Evolutionary conservation across 2,888 invertebrate genomes (phyloP).

Genomic region (Digitonthophagus gazella): DNA sequence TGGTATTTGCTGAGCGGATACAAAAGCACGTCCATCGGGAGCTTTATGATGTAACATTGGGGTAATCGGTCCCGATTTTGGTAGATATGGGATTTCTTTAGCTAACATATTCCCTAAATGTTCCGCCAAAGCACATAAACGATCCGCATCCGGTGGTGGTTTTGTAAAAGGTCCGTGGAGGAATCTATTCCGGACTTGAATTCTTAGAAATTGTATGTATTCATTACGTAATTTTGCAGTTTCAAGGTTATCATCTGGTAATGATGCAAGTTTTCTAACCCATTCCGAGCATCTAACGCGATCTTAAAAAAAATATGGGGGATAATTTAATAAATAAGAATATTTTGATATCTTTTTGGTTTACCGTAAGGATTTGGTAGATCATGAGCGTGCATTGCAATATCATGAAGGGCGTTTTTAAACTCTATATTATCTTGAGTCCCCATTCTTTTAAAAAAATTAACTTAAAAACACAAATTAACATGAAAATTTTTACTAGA

Average conservation of each 20-base stretch:
- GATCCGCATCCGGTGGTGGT: conserved; percentile 49
- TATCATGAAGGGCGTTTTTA: conserved; percentile 47
- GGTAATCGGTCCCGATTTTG: conserved; percentile 54
- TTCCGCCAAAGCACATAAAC: conserved; percentile 52
- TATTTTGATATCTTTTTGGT: not conserved
- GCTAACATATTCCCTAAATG: conserved; percentile 50
- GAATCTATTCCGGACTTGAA: conserved; percentile 52
- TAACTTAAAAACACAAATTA: not conserved
- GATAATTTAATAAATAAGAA: too few relatives aligned
- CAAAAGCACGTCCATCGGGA: conserved; percentile 56
- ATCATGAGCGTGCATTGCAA: conserved; percentile 44
- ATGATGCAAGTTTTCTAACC: conserved; percentile 51
- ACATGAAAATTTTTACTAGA: conserved; percentile 7
- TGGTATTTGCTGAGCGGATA: conserved; percentile 55
- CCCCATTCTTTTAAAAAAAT: conserved; percentile 39
- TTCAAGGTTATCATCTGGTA: conserved; percentile 52
- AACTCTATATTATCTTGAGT: conserved; percentile 49
- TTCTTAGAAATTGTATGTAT: conserved; percentile 55
- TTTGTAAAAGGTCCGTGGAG: conserved; percentile 54
- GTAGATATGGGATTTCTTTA: conserved; percentile 51
- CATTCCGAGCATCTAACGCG: conserved; percentile 57
- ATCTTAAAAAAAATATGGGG: conserved; percentile 43
- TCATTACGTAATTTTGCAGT: conserved; percentile 53
- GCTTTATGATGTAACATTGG: conserved; percentile 55
- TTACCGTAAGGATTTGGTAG: conserved; percentile 49